These are phyloP conservation scores for Choristoneura rosaceana DNA, from an alignment of 2,888 invertebrate genomes.

Conservation along the genomic window DNA sequence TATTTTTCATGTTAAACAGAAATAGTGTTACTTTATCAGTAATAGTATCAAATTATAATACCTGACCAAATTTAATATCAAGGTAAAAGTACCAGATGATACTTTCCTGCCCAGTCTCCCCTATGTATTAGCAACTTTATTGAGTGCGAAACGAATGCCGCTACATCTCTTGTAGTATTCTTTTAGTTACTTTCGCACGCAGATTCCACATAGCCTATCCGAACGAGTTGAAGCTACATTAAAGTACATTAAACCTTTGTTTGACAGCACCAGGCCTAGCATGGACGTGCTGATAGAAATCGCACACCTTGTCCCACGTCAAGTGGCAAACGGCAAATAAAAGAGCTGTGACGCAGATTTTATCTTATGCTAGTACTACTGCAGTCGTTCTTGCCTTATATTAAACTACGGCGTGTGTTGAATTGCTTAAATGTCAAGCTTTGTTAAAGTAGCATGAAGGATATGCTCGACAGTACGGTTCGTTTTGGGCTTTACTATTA, in stretches of 20 bases:
- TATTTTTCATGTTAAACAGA: too few species aligned
- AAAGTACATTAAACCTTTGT: background rate
- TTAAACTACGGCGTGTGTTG: background rate
- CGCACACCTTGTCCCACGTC: slow-evolving; percentile 13
- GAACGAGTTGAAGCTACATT: background rate
- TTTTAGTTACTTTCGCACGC: background rate
- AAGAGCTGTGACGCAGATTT: slow-evolving; percentile 30
- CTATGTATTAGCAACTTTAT: too few species aligned
- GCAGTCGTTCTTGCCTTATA: slow-evolving; percentile 13
- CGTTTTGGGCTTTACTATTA: too few species aligned
- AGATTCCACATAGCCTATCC: background rate
- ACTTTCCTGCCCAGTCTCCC: too few species aligned
- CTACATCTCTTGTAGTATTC: background rate
- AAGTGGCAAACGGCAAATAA: slow-evolving; percentile 28
- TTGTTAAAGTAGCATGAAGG: background rate
- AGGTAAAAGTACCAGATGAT: too few species aligned
- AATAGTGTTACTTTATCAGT: too few species aligned
- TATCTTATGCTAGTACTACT: slow-evolving; percentile 26
- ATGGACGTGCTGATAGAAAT: slow-evolving; percentile 20
- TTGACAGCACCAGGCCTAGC: slow-evolving; percentile 3
- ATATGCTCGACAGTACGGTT: too few species aligned
- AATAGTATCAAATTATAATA: too few species aligned
- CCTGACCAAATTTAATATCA: too few species aligned
- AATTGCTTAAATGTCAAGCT: background rate
- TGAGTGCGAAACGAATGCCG: too few species aligned